Conservation (phyloP, 2,888 invertebrate genomes). For the Oscheius sp. region DNA sequence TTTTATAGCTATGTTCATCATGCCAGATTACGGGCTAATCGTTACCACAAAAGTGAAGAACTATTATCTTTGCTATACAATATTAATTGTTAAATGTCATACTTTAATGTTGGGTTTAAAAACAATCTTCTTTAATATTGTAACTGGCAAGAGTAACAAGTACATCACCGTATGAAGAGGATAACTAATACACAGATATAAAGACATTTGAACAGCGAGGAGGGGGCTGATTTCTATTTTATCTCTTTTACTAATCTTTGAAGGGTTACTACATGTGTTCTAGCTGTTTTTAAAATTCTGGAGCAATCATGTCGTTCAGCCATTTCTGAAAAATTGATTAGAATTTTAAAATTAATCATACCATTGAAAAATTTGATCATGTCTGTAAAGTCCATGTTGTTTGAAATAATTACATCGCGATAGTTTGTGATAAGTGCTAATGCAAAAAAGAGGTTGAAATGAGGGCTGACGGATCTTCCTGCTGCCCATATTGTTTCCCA, state of each 20-base stretch:
- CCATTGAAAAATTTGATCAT: conserved; percentile 98
- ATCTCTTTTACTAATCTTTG: conserved; percentile 73
- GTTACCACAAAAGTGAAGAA: conserved; percentile 38
- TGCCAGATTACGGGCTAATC: conserved; percentile 36
- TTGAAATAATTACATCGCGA: conserved; percentile 87
- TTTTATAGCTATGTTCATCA: conserved; percentile 45
- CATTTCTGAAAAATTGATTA: conserved; percentile 81
- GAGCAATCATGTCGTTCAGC: conserved; percentile 90
- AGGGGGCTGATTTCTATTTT: too few species aligned
- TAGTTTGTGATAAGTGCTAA: conserved; percentile 90
- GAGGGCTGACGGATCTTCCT: conserved; percentile 83
- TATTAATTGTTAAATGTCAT: too few species aligned
- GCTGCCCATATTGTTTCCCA: conserved; percentile 98
- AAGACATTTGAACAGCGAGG: too few species aligned
- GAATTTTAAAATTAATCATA: conserved; percentile 69
- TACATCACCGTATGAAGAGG: too few species aligned
- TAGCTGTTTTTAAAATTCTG: conserved; percentile 82
- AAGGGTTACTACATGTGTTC: conserved; percentile 86
- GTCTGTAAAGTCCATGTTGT: conserved; percentile 96
- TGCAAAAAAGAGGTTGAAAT: conserved; percentile 91
- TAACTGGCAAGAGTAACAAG: too few species aligned
- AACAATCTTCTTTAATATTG: too few species aligned
- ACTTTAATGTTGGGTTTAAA: too few species aligned
- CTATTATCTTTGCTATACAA: too few species aligned
- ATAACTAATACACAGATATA: too few species aligned